Percentiles rank a stretch among this genome's conserved stretches.
Evolutionary conservation across 2,888 invertebrate genomes (phyloP).

Genomic region (Pyralis farinalis): DNA sequence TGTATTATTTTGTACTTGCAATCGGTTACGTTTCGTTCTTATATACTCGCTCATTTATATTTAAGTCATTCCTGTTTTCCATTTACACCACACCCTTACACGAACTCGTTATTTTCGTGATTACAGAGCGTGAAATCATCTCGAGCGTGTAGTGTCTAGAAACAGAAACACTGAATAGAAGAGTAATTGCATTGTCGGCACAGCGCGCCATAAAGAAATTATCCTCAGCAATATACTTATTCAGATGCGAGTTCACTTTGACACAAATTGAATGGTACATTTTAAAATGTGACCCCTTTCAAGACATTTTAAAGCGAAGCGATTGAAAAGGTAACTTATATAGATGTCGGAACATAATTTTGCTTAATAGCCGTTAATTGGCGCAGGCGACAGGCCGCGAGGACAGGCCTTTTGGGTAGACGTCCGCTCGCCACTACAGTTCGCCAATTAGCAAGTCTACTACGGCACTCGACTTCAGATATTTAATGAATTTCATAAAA

Average conservation of each 20-base stretch:
- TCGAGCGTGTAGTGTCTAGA: slow-evolving; percentile 1
- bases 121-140: slow-evolving; percentile 17
- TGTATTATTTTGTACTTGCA: no score
- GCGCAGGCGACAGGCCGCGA: slow-evolving; percentile 28
- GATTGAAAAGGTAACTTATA: slow-evolving; percentile 44
- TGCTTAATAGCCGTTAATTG: slow-evolving; percentile 41
- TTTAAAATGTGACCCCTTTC: slow-evolving; percentile 36
- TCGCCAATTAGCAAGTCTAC: slow-evolving; percentile 45
- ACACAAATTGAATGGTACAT: slow-evolving; percentile 30
- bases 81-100: no score
- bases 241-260: slow-evolving; percentile 17
- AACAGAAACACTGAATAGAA: slow-evolving; percentile 1
- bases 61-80: no score
- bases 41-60: no score
- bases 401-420: slow-evolving; percentile 43
- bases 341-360: slow-evolving; percentile 40
- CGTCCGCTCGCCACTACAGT: slow-evolving; percentile 31
- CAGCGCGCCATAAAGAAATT: slow-evolving; percentile 12
- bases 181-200: slow-evolving; percentile 3
- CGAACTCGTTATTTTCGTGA: slow-evolving; percentile 14
- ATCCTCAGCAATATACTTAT: slow-evolving; percentile 10
- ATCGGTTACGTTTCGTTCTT: no score
- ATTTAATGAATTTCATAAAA: slow-evolving; percentile 45
- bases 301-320: slow-evolving; percentile 21
- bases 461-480: slow-evolving; percentile 26